Conservation (phyloP, 2,113 vertebrate genomes). For the Eudyptes chrysolophus region DNA sequence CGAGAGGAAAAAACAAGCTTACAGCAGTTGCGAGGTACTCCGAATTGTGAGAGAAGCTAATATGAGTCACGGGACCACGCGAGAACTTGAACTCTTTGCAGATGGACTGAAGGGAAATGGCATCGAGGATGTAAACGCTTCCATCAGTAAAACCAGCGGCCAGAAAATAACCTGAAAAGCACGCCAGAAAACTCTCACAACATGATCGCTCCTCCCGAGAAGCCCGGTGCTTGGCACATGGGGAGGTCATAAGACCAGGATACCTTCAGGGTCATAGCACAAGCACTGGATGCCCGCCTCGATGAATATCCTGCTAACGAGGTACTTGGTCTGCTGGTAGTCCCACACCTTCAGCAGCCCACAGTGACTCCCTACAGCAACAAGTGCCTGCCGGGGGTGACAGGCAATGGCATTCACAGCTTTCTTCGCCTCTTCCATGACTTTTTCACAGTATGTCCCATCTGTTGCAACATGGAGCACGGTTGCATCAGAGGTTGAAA, state of each 20-base stretch:
- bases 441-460: conserved; percentile 57
- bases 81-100: conserved; percentile 77
- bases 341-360: conserved; percentile 89
- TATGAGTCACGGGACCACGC: conserved; percentile 75
- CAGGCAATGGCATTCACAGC: conserved; percentile 82
- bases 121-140: conserved; percentile 82
- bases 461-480: conserved; percentile 79
- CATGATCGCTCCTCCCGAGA: rapidly evolving
- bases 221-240: not conserved
- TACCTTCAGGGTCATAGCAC: conserved; percentile 87
- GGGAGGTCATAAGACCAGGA: not conserved
- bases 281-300: conserved; percentile 79
- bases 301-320: conserved; percentile 79
- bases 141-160: conserved; percentile 87
- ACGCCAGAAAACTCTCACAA: not conserved
- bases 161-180: conserved; percentile 80
- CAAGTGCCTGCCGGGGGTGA: conserved; percentile 78
- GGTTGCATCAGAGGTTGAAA: conserved; percentile 79
- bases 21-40: conserved; percentile 90
- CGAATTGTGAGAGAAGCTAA: conserved; percentile 88
- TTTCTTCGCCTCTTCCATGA: conserved; percentile 76
- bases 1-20: conserved; percentile 35
- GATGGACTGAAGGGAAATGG: conserved; percentile 77
- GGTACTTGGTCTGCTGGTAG: conserved; percentile 69
- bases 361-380: conserved; percentile 80